These are phyloP conservation scores for Lasius fuliginosus DNA, from an alignment of 2,888 invertebrate genomes.

Conservation along the genomic window DNA sequence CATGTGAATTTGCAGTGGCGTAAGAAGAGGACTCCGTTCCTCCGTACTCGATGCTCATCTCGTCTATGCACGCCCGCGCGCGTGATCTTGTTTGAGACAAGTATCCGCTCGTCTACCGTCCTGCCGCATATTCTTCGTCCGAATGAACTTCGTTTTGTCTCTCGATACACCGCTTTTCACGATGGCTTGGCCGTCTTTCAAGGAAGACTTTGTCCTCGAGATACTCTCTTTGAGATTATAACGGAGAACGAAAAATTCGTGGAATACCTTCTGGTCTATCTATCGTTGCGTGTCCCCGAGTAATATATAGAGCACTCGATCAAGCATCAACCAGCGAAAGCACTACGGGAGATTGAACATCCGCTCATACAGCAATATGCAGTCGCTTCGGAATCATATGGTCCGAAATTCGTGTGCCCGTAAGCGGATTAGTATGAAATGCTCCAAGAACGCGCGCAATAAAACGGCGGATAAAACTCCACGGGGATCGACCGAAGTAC, in stretches of 20 bases:
- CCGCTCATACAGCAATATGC: constrained; percentile 41
- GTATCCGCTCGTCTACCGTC: constrained; percentile 8
- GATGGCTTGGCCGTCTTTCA: constrained; percentile 23
- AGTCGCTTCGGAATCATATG: constrained; percentile 53
- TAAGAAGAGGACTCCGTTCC: constrained; percentile 21
- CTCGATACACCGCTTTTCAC: constrained; percentile 36
- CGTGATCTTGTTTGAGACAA: constrained; percentile 43
- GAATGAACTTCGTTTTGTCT: constrained; percentile 53
- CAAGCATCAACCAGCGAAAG: constrained; percentile 36
- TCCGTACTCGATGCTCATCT: constrained; percentile 21
- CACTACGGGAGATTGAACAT: constrained; percentile 46
- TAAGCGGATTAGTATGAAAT: constrained; percentile 51
- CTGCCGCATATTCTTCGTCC: not conserved
- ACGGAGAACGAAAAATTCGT: constrained; percentile 48
- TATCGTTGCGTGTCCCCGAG: constrained; percentile 44
- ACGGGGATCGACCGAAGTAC: constrained; percentile 29
- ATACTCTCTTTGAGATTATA: constrained; percentile 48
- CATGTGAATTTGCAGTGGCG: constrained; percentile 35
- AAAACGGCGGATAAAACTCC: constrained; percentile 50
- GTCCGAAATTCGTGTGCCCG: constrained; percentile 46
- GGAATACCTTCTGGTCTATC: constrained; percentile 43
- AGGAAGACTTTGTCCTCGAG: constrained; percentile 7
- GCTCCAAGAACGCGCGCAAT: constrained; percentile 41
- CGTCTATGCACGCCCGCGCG: not conserved
- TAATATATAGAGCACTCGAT: constrained; percentile 34